phyloP scores from a whole-genome alignment of 2,888 invertebrate genomes.

The Pyrgus malvae region DNA sequence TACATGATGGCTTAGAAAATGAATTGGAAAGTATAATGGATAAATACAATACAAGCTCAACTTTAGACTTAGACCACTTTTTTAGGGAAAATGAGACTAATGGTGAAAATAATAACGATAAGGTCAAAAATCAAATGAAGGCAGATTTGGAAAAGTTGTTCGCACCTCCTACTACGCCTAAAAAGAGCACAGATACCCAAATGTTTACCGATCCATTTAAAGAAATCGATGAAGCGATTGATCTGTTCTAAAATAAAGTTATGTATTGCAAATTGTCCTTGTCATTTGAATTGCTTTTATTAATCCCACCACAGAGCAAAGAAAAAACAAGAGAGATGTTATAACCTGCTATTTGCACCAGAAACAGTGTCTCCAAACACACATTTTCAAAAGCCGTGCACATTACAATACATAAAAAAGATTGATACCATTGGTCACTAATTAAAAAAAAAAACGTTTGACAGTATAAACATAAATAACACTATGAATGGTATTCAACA shows the following conservation, averaged over 20 bases:
- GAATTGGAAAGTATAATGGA: constrained; percentile 2
- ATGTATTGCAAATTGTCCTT: not conserved
- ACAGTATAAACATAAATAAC: too few relatives aligned
- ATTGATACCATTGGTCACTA: too few relatives aligned
- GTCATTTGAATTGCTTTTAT: too few relatives aligned
- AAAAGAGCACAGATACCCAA: constrained; percentile 1
- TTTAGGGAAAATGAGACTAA: not conserved
- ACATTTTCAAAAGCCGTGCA: too few relatives aligned
- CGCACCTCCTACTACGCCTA: not conserved
- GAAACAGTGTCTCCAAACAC: too few relatives aligned
- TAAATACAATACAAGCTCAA: not conserved
- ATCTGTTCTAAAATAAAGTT: not conserved
- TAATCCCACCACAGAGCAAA: too few relatives aligned
- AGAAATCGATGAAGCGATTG: not conserved
- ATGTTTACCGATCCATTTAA: constrained; percentile 8
- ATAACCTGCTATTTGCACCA: too few relatives aligned
- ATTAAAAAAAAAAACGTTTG: too few relatives aligned
- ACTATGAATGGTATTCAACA: too few relatives aligned
- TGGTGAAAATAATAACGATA: not conserved
- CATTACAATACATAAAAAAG: too few relatives aligned
- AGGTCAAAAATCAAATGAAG: not conserved
- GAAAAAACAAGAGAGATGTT: too few relatives aligned
- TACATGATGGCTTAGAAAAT: not conserved
- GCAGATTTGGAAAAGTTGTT: not conserved
- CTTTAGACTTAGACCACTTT: not conserved